Conservation (phyloP, 1,140 invertebrate genomes). For the Musca vetustissima region DNA sequence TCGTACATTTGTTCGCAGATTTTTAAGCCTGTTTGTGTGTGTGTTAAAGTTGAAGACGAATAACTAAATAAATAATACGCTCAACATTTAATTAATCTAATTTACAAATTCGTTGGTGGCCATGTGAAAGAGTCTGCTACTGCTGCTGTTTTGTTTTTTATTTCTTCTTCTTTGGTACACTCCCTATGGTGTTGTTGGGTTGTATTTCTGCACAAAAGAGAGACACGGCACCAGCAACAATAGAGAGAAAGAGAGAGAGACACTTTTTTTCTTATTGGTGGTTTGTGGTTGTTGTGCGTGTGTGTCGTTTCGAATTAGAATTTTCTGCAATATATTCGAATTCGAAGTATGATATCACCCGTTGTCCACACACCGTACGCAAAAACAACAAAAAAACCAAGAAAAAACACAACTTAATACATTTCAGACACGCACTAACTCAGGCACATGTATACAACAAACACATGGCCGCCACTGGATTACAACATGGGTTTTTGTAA, state of each 20-base stretch:
- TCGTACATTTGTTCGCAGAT: not conserved
- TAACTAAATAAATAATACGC: too few species aligned
- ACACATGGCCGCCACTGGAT: too few species aligned
- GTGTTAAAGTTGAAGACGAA: conserved; percentile 2
- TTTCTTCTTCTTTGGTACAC: conserved; percentile 1
- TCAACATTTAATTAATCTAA: not conserved
- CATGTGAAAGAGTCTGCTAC: conserved; percentile 21
- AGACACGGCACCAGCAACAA: not conserved
- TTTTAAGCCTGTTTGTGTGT: not conserved
- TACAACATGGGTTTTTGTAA: too few species aligned
- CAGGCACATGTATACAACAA: too few species aligned
- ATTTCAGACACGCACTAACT: not conserved
- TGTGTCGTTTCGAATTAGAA: conserved; percentile 21
- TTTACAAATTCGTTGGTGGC: not conserved
- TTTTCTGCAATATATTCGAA: conserved; percentile 15
- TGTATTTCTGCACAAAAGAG: not conserved
- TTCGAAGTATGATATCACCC: conserved; percentile 16
- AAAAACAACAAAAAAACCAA: not conserved
- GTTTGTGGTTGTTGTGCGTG: conserved; percentile 5
- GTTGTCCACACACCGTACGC: conserved; percentile 7
- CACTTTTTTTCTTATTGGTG: not conserved
- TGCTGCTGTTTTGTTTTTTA: not conserved
- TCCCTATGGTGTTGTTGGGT: conserved; percentile 10
- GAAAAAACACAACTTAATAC: not conserved
- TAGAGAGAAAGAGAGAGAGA: not conserved